Base-by-base conservation (phyloP, 2,888 invertebrate genomes). In the Ceriagrion tenellum region DNA sequence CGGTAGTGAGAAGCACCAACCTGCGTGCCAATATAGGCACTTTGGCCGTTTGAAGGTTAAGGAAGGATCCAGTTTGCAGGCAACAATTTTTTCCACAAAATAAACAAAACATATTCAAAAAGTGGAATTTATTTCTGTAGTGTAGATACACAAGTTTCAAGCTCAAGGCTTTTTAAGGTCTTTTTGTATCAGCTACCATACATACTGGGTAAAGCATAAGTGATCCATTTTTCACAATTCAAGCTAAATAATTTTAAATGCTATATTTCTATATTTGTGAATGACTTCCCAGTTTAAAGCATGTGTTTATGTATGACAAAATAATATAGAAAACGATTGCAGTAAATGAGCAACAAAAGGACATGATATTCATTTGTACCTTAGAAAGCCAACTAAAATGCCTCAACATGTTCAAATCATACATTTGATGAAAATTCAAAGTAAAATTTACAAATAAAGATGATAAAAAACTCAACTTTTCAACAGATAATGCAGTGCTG, bases 391-490 rank as follows among this genome's bases (percentile, higher is more conserved):
- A 95, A 88, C 88, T 95, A 89, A 59, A 40, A 89, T 26, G 26
- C 30, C 35, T 88, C 30, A 88, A 23, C 35, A 23, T 56, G 55
- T 88, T 95, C 55, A 81, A 95, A 95, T 95, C 55, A 40, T 89
- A 95, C 88, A 89, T 59, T 63, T 69, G 47, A 88, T 95, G 63
- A 63, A 56, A 90, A 95, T 95, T 30, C 40, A 90, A 89, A 56
- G 95, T 63, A 88, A 95, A 95, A 95, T 95, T 95, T 95, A 95
- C 95, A 95, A 16, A 56, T 35, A 95, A 63, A 95, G 88, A 95
- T 88, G 95, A 95, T 95, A 56, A 89, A 91, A 95, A 95, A 95
- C 95, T 95, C 56, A 95, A 95, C 95, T 93, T 93, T 93, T 93
- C 69, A 93, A 93, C 93, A 93, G 74, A 74, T 93, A 69, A 93